Conservation (phyloP, 2,113 vertebrate species). For the Triplophysa tibetana region DNA sequence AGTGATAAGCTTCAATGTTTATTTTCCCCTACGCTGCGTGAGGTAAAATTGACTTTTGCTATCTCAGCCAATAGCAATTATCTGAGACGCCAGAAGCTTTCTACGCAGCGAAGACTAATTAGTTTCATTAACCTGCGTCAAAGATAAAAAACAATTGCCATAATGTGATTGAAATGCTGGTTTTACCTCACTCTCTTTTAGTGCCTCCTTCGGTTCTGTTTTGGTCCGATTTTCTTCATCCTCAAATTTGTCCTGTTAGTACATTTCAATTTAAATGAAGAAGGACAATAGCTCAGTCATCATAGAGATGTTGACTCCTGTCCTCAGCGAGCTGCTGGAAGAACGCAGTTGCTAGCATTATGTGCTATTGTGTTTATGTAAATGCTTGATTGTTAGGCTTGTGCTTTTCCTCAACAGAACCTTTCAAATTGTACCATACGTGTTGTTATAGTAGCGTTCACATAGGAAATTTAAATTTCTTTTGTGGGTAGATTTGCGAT, state of each 20-base stretch:
- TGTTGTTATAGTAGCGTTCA: not conserved
- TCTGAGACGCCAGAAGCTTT: slow-evolving; percentile 69
- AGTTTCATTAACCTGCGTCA: slow-evolving; percentile 77
- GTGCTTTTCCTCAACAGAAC: not conserved
- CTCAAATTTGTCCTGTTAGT: slow-evolving; percentile 2
- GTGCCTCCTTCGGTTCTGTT: slow-evolving; percentile 3
- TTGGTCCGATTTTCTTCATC: slow-evolving; percentile 52
- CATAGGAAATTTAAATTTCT: not conserved
- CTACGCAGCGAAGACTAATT: slow-evolving; percentile 77
- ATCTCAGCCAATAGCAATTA: slow-evolving; percentile 73
- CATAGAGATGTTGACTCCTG: slow-evolving; percentile 13
- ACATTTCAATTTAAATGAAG: slow-evolving; percentile 36
- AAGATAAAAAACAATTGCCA: slow-evolving; percentile 78
- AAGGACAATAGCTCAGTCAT: slow-evolving; percentile 30
- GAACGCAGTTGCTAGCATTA: not conserved
- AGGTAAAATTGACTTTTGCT: slow-evolving; percentile 71
- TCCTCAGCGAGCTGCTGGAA: not conserved
- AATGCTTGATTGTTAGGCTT: not conserved
- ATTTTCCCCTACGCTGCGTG: slow-evolving; percentile 54
- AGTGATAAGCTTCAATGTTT: slow-evolving; percentile 65
- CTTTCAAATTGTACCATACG: not conserved
- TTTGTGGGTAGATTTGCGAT: not conserved
- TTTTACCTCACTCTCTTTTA: slow-evolving; percentile 51
- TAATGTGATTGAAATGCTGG: slow-evolving; percentile 76
- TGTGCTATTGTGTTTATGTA: slow-evolving; percentile 4